Percentiles rank a stretch among this genome's conserved stretches.
phyloP scores from a whole-genome alignment of 2,888 invertebrate species.

The Eudasyphora cyanicolor region DNA sequence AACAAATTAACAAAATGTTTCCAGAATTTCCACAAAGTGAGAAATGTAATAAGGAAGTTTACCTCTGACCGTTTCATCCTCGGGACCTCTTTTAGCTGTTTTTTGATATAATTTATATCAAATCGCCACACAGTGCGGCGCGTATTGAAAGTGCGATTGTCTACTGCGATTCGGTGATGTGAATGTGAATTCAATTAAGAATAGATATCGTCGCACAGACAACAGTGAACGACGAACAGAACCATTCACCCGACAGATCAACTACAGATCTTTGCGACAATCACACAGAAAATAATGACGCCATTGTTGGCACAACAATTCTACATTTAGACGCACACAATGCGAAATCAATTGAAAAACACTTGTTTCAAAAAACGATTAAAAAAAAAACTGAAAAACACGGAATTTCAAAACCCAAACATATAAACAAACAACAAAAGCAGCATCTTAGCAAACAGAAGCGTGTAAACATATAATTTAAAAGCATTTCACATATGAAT shows the following conservation, averaged over 20 bases:
- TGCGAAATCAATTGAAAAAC: constrained; percentile 61
- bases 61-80: no score
- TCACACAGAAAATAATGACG: constrained; percentile 50
- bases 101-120: not conserved
- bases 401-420: constrained; percentile 16
- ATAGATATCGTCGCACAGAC: constrained; percentile 38
- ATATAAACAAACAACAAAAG: not conserved
- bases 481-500: not conserved
- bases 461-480: not conserved
- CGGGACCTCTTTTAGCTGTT: not conserved
- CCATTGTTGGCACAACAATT: constrained; percentile 54
- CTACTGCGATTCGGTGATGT: not conserved
- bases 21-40: no score
- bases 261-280: not conserved
- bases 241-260: no score
- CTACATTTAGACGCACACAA: constrained; percentile 42
- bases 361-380: constrained; percentile 30
- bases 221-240: constrained; percentile 15
- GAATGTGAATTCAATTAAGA: constrained; percentile 59
- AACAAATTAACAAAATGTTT: no score
- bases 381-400: no score
- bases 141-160: not conserved
- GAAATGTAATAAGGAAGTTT: no score
- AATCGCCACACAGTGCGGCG: not conserved
- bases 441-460: not conserved